Evolutionary conservation across 2,113 vertebrate genomes (phyloP).

Genomic region (Monopterus albus): DNA sequence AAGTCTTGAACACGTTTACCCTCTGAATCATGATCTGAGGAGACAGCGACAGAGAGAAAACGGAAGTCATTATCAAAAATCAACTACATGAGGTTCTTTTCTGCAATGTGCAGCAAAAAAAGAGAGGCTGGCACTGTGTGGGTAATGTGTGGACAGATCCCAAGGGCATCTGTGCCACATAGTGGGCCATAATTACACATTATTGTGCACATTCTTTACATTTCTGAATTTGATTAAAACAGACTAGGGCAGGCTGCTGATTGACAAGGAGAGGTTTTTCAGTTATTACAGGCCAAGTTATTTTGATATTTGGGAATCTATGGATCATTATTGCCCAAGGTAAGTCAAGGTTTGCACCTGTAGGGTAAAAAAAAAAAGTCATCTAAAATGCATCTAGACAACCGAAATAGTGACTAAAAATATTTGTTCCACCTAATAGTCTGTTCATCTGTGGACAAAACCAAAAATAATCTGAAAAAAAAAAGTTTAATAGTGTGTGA

Average conservation of each 20-base stretch:
- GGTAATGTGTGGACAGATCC: not conserved
- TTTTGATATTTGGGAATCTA: slow-evolving; percentile 29
- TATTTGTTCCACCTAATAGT: not conserved
- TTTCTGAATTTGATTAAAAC: slow-evolving; percentile 18
- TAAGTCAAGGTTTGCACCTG: slow-evolving; percentile 20
- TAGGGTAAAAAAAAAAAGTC: not conserved
- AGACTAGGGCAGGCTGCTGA: slow-evolving; percentile 15
- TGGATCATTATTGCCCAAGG: not conserved
- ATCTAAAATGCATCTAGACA: not conserved
- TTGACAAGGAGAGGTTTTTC: not conserved
- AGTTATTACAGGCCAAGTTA: slow-evolving; percentile 14
- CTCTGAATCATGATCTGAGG: slow-evolving; percentile 93
- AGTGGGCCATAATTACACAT: too few species aligned
- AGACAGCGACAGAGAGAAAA: slow-evolving; percentile 29
- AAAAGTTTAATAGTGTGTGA: slow-evolving; percentile 40
- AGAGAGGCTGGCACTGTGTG: not conserved
- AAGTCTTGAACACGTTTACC: slow-evolving; percentile 94
- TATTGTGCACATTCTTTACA: not conserved
- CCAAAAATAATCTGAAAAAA: not conserved
- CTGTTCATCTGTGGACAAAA: slow-evolving; percentile 15
- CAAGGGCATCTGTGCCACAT: not conserved
- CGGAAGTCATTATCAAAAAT: slow-evolving; percentile 25
- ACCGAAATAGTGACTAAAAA: not conserved
- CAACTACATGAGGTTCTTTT: slow-evolving; percentile 2
- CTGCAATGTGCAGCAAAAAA: not conserved